Evolutionary conservation across 2,797 vertebrate species (phyloP), one percentile per base, ranked within the genome.

Genomic region (Enteromius paludinosus): DNA sequence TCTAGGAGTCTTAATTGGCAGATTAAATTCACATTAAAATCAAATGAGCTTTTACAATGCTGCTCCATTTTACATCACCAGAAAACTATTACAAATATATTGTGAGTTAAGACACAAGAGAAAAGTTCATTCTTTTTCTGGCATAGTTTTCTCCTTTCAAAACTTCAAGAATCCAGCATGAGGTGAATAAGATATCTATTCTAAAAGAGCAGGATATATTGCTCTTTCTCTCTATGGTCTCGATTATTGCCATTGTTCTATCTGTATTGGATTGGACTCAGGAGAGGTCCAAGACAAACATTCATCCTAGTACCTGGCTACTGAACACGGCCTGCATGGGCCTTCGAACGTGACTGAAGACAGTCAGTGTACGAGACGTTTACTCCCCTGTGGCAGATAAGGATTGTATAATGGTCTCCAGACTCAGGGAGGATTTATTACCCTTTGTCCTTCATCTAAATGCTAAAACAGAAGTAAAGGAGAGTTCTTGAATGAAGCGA

Each of bases 401-500:
- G 20, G 85, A 82, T 82, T 86, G 64, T 76, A 84, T 87, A 85
- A 88, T 80, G 85, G 88, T 89, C 74, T 90, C 89, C 88, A 89
- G 87, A 86, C 89, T 83, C 76, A 68, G 66, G 83, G 79, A 89
- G 84, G 89, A 89, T 92, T 89, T 83, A 68, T 85, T 91, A 85
- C 87, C 87, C 86, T 84, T 90, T 94, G 90, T 94, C 87, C 87
- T 87, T 79, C 87, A 92, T 76, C 89, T 89, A 92, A 92, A 93
- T 90, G 87, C 88, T 90, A 91, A 93, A 94, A 90, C 86, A 89
- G 89, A 89, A 82, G 18, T 90, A 90, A 89, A 92, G 89, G 77
- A 86, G 82, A 83, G 47, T 86, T 74, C 81, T 78, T 93, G 91
- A 94, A 94, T 91, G 92, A 92, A 86, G 72, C 89, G 87, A 93